Conservation (phyloP, 2,888 invertebrate genomes). For the Listrodromus nycthemerus region DNA sequence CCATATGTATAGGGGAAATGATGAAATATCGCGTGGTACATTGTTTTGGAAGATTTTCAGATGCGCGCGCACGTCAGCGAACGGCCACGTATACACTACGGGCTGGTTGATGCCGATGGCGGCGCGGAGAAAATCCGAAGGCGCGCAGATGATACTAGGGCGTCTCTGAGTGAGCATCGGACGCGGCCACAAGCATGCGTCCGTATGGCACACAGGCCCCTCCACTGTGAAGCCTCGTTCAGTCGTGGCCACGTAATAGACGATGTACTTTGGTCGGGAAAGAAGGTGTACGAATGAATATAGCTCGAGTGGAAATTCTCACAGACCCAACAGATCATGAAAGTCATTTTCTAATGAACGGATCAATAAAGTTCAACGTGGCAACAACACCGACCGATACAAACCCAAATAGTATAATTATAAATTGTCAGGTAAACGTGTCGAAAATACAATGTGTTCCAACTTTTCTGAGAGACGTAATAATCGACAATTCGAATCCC, state of each 20-base stretch:
- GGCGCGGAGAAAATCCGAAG: constrained; percentile 1
- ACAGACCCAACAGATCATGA: not conserved
- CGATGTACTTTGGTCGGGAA: not conserved
- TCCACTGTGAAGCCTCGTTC: not conserved
- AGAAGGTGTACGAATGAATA: not conserved
- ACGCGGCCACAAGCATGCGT: not conserved
- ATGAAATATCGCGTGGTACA: constrained; percentile 67
- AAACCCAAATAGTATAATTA: not conserved
- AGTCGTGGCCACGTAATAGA: not conserved
- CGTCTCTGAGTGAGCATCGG: constrained; percentile 29
- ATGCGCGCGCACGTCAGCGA: constrained; percentile 67
- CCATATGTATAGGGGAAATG: constrained; percentile 57
- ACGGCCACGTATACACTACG: constrained; percentile 68
- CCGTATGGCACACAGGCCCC: not conserved
- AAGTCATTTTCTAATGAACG: not conserved
- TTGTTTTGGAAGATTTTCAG: constrained; percentile 60
- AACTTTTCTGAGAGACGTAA: not conserved
- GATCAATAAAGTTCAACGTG: not conserved
- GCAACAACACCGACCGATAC: not conserved
- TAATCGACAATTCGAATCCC: not conserved
- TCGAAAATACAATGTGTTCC: not conserved
- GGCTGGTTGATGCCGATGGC: constrained; percentile 14
- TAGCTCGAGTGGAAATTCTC: not conserved
- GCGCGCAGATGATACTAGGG: constrained; percentile 47
- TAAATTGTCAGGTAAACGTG: not conserved